Conservation (phyloP, 2,797 vertebrate genomes). For the Loris lydekkerianus region DNA sequence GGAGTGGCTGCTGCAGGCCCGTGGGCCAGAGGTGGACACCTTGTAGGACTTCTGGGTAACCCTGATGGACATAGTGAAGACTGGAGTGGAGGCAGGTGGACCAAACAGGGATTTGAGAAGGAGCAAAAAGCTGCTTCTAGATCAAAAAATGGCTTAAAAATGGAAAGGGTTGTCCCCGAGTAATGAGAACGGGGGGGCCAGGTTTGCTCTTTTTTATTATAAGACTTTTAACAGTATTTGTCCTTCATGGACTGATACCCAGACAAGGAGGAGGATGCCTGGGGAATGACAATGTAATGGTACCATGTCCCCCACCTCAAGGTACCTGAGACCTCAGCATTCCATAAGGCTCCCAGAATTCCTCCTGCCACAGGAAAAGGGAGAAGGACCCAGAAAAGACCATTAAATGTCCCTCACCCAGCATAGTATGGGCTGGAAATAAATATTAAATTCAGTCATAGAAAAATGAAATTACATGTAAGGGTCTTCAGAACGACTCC, state of each 20-base stretch:
- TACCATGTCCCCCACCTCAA: background rate
- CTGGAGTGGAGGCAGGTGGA: too few relatives aligned
- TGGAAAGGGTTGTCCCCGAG: background rate
- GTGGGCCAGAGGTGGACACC: too few relatives aligned
- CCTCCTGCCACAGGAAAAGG: background rate
- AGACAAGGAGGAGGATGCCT: background rate
- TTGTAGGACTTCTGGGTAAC: too few relatives aligned
- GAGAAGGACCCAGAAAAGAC: background rate
- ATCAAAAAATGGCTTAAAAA: constrained; percentile 43
- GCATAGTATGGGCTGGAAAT: background rate
- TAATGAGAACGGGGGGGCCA: background rate
- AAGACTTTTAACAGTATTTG: background rate
- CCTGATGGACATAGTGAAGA: too few relatives aligned
- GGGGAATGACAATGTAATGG: accelerated
- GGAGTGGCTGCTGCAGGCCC: too few relatives aligned
- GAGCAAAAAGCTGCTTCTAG: too few relatives aligned
- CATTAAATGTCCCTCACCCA: background rate
- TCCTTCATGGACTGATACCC: background rate
- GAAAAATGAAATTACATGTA: background rate
- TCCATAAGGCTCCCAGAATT: background rate
- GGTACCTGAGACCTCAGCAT: background rate
- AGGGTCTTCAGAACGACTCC: too few relatives aligned
- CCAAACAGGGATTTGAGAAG: too few relatives aligned
- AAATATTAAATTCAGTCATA: background rate
- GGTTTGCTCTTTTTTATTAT: background rate